Percentiles rank a stretch among this genome's conserved stretches.
phyloP scores from a whole-genome alignment of 2,888 invertebrate species.

The Prosapia bicincta region DNA sequence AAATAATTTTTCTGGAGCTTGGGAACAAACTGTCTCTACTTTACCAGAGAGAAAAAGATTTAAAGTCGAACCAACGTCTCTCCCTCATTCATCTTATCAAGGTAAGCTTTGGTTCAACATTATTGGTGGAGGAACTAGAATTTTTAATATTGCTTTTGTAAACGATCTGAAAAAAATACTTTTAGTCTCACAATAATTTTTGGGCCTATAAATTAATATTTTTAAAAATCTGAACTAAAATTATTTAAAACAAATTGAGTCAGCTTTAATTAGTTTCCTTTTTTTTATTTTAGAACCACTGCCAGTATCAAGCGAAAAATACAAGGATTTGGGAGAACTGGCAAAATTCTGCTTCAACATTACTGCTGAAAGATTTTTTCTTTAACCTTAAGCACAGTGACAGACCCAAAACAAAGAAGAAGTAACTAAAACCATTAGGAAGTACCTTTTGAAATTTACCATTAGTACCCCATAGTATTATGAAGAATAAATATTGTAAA shows the following conservation, averaged over 20 bases:
- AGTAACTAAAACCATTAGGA: too few relatives aligned
- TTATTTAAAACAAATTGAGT: too few relatives aligned
- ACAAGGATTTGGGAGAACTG: not conserved
- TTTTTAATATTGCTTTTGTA: not conserved
- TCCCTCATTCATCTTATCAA: slow-evolving; percentile 9
- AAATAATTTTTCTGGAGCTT: slow-evolving; percentile 11
- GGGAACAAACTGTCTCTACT: slow-evolving; percentile 5
- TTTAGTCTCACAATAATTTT: not conserved
- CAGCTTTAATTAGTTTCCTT: not conserved
- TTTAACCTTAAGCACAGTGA: not conserved
- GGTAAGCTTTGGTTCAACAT: too few relatives aligned
- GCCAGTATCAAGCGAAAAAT: not conserved
- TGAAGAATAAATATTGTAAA: too few relatives aligned
- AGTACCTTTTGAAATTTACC: too few relatives aligned
- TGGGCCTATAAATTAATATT: not conserved
- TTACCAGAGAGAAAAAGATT: slow-evolving; percentile 2
- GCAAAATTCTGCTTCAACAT: not conserved
- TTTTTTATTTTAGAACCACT: slow-evolving; percentile 6
- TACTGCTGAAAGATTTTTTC: not conserved
- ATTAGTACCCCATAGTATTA: too few relatives aligned
- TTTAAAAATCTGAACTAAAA: not conserved
- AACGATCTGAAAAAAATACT: not conserved
- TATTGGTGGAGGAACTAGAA: not conserved
- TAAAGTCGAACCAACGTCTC: too few relatives aligned
- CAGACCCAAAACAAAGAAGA: too few relatives aligned